A percentile compares a stretch with the other conserved stretches of the same genome.
phyloP scores from a whole-genome alignment of 2,113 vertebrate genomes.

The Pan troglodytes region NHGRI_mPanTro3-v2.1_pri NC_072403.2:137393501-137394000 shows the following conservation, averaged over 20 bases:
- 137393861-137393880: background rate
- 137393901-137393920: constrained; percentile 39
- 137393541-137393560: background rate
- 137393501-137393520: background rate
- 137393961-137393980: background rate
- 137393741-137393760: background rate
- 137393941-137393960: background rate
- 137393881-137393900: background rate
- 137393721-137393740: background rate
- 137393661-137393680: background rate
- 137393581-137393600: background rate
- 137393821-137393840: background rate
- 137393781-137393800: background rate
- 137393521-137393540: background rate
- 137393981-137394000: background rate
- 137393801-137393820: constrained; percentile 11
- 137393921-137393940: background rate
- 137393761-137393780: background rate
- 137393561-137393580: background rate
- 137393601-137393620: background rate
- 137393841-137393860: constrained; percentile 34
- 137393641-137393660: background rate
- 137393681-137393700: background rate
- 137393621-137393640: background rate
- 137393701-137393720: background rate